Evolutionary conservation across 2,888 invertebrate genomes (phyloP), one percentile per base, ranked within the genome.

Genomic region (Pocota personata): DNA sequence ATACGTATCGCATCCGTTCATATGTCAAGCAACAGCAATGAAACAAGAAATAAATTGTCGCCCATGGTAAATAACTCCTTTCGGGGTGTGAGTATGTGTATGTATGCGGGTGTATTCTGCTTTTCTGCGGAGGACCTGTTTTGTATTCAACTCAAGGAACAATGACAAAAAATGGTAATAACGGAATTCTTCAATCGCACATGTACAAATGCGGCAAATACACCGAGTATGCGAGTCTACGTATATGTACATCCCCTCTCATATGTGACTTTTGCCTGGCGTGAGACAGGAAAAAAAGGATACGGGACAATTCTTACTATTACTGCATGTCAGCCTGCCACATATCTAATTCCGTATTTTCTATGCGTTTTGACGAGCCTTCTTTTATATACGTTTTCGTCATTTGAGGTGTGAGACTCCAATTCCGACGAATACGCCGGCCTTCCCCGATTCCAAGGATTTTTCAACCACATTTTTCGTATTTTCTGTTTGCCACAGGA

Each of bases 121-220:
- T 52, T 35, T 10, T n/a, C 48, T 21, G 72, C 30, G 19, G 40
- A 50, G 35, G 72, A 73, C 35, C 66, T 72, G 72, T 75, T 87
- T 87, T 78, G 87, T 87, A 87, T 87, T 82, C 87, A 69, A 69
- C 64, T 52, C 87, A 78, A 69, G 64, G 78, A 78, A 87, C 82
- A 87, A 78, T 87, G 82, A 87, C 82, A 82, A 87, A 87, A 87
- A 87, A 87, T 87, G 82, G 82, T 78, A 87, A 87, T 82, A 87
- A 87, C 73, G 82, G 71, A 82, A 87, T 87, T 87, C 87, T 78
- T 87, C 77, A 87, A 87, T 82, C 79, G 79, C 48, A 79, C 79
- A 79, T 72, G 71, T 79, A 79, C 57, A 66, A 79, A 79, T 79
- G 79, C 72, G 72, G 50, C 72, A 57, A 71, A 77, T 10, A 43